Evolutionary conservation across 1,140 invertebrate genomes (phyloP), one percentile per base, ranked within the genome.

Genomic region (Diabrotica virgifera): DNA sequence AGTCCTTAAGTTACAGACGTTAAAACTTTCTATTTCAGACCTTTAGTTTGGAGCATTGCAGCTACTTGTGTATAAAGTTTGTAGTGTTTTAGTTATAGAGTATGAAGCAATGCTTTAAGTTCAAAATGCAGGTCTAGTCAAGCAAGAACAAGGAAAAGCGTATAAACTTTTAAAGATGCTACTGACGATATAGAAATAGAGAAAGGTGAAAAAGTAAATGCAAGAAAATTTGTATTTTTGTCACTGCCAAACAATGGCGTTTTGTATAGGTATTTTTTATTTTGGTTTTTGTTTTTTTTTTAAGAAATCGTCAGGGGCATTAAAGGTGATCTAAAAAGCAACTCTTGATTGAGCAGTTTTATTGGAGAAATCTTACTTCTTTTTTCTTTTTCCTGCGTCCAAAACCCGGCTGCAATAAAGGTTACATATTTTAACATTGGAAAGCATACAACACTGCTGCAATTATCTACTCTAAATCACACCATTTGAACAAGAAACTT

Each of bases 351-450:
- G 72, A 74, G 73, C 71, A 72, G 73, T 73, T 74, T 74, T 73
- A 74, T 68, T 76, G 67, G 72, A 70, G 70, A 75, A 76, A 72
- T 90, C 91, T 93, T 93, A 93, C 91, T 93, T 93, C 91, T 92
- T 93, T 93, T 91, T 93, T 92, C 89, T 93, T 92, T 92, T 92
- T 93, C 90, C 91, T 92, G 88, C 90, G 90, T 90, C 90, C 90
- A 90, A 89, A 90, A 89, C 87, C 88, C 85, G 85, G 88, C 89
- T 90, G 89, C 81, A 89, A 90, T 87, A 84, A 84, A 78, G 77
- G 75, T 79, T 74, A 77, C 68, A 77, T 67, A 60, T 63, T 77
- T 77, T 77, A 77, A 76, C 76, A 76, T 76, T 64, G 69, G 74
- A 68, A 77, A 77, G 60, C 60, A 62, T 46, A 60, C 40, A 62